Evolutionary conservation across 1,140 invertebrate genomes (phyloP), one percentile per base, ranked within the genome.

Genomic region (Megathymus violae): DNA sequence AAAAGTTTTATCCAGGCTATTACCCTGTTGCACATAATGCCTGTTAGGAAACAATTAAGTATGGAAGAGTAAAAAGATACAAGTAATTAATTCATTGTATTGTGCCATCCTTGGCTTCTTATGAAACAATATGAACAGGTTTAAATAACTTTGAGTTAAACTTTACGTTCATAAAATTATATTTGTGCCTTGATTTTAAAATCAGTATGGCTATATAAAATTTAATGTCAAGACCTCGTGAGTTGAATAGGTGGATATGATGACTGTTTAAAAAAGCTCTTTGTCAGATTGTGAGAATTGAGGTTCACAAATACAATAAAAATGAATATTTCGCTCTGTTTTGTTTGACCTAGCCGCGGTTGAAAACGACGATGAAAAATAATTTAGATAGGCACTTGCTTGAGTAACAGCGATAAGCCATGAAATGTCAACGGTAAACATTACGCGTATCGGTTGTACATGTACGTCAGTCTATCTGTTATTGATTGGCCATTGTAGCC

Each of bases 261-360:
- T 54, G 38, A n/a, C n/a, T n/a, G 10, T 54, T 11, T 38, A 54
- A 54, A 31, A 54, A 54, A 54, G 51, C 6, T 15, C 11, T 41
- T 40, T 27, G 51, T 54, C 51, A 54, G 22, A 9, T 40, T 41
- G 51, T 54, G 51, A 41, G 51, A 54, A 54, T 19, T 27, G 11
- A 11, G 14, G 38, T 54, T 43, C 41, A 25, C 17, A n/a, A 1
- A 17, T 25, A 54, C 38, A 41, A 54, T 54, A 54, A 25, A 54
- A 54, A 51, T 51, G 16, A 19, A 51, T 51, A 51, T 51, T 51
- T 51, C 34, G 48, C 48, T 51, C 47, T 10, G 34, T 22, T 51
- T 51, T 51, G 48, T 51, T 51, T 51, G 48, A 51, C 48, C 31
- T 51, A 38, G 31, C 48, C 48, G 48, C 34, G 15, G 48, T 31